Percentiles rank a stretch among this genome's conserved stretches.
Conservation (phyloP, 1,140 invertebrate genomes). For the Trichonephila clavata region DNA sequence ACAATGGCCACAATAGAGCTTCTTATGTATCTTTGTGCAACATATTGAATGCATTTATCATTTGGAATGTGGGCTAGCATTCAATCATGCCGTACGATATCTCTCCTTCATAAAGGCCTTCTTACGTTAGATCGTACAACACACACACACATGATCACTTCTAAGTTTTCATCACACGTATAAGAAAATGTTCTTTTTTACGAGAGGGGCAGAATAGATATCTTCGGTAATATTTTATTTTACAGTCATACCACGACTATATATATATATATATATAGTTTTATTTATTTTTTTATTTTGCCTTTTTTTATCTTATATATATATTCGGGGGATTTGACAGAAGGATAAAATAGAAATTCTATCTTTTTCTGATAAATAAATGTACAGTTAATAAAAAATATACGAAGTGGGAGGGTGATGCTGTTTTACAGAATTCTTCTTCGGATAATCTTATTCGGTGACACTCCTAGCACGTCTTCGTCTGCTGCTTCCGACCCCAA, state of each 20-base stretch:
- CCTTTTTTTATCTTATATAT: neutral
- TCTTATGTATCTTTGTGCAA: neutral
- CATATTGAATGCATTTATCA: neutral
- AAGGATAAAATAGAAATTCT: constrained; percentile 24
- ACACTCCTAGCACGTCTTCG: constrained; percentile 2
- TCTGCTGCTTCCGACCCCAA: neutral
- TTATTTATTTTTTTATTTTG: neutral
- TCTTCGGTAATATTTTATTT: neutral
- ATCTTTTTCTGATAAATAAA: constrained; percentile 32
- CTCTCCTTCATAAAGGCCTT: neutral
- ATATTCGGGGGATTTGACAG: neutral
- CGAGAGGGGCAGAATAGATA: neutral
- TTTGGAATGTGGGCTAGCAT: neutral
- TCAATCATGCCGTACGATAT: neutral
- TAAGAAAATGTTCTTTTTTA: neutral
- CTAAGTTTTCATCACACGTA: constrained; percentile 8
- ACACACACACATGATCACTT: neutral
- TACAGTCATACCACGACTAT: constrained; percentile 1
- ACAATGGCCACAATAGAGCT: too few species aligned
- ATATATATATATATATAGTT: too few species aligned
- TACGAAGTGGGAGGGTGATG: neutral
- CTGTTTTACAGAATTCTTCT: constrained; percentile 17
- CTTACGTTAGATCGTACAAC: neutral
- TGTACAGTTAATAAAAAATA: constrained; percentile 20
- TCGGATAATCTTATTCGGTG: constrained; percentile 22